Conservation (phyloP, 2,888 invertebrate genomes). For the Mactromeris polynyma region DNA sequence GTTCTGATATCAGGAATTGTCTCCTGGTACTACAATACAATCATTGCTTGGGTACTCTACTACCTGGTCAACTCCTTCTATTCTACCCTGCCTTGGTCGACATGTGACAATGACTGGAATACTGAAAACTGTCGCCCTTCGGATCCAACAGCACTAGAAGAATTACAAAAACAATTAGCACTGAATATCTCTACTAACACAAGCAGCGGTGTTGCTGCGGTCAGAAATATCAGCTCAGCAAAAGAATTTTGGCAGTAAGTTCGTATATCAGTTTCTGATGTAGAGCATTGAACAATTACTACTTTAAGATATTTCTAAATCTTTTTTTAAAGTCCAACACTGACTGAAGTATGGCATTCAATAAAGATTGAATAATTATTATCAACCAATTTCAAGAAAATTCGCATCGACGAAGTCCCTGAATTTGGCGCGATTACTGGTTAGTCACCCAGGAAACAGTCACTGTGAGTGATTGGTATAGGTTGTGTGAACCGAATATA, state of each 20-base stretch:
- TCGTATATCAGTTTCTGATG: too few species aligned
- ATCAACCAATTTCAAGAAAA: too few species aligned
- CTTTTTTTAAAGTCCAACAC: too few species aligned
- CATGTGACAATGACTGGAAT: slow-evolving; percentile 90
- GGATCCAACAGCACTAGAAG: slow-evolving; percentile 39
- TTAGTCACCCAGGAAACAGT: too few species aligned
- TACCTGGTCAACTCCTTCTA: slow-evolving; percentile 96
- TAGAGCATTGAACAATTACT: too few species aligned
- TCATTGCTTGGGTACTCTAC: slow-evolving; percentile 98
- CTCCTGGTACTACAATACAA: slow-evolving; percentile 97
- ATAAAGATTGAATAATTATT: too few species aligned
- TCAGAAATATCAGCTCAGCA: slow-evolving; percentile 66
- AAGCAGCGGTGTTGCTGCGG: not conserved
- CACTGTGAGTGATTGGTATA: too few species aligned
- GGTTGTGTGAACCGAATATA: too few species aligned
- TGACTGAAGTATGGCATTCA: too few species aligned
- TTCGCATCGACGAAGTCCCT: too few species aligned
- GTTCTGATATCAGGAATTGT: slow-evolving; percentile 94
- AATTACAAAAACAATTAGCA: not conserved
- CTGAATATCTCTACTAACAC: not conserved
- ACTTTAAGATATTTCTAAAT: too few species aligned
- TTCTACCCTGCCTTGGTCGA: slow-evolving; percentile 94
- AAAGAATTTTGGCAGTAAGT: slow-evolving; percentile 82
- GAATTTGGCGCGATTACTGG: too few species aligned
- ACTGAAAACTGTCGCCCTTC: slow-evolving; percentile 86